Evolutionary conservation across 2,113 vertebrate species (phyloP), one percentile per base, ranked within the genome.

Genomic region (Varanus salvator): DNA sequence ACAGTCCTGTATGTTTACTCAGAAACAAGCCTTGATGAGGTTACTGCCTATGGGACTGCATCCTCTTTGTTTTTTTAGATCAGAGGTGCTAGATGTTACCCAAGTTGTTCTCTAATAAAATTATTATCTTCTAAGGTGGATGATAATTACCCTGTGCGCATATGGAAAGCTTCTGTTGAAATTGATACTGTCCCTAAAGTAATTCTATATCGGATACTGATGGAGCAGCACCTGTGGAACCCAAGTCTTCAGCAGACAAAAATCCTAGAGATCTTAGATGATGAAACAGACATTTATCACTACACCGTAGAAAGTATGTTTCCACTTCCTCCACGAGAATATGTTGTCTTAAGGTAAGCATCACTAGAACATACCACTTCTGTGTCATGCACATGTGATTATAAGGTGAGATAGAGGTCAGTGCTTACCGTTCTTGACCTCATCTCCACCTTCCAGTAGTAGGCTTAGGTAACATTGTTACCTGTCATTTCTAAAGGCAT

Each of bases 331-430:
- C 93, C 93, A 0, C 95, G 94, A 89, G 97, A 98, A 29, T 95
- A 97, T 88, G 93, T 97, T 85, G 93, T 98, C 90, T 93, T 98
- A 87, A 97, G 97, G 98, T 98, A 95, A 95, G 54, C 64, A 85
- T 11, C 11, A 29, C 9, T 27, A 38, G 4, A 31, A 44, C 3
- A 86, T 52, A 44, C 23, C 23, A 4, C 75, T 5, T 60, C n/a
- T 82, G 34, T 80, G 25, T 57, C 34, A 34, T 8, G 15, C 57
- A 48, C 21, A 44, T 66, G n/a, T 90, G 57, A 19, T 81, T 52
- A 17, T 34, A 14, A 29, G 23, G 34, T 17, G 38, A 27, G 11
- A n/a, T 38, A 7, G 15, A 15, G 31, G n/a, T 15, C 23, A 38
- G 8, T 54, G 5, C 25, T 57, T 14, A 54, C 11, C 8, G 21